Conservation (phyloP, 64 coral and sea anemone genomes). For the Actinia tenebrosa region DNA sequence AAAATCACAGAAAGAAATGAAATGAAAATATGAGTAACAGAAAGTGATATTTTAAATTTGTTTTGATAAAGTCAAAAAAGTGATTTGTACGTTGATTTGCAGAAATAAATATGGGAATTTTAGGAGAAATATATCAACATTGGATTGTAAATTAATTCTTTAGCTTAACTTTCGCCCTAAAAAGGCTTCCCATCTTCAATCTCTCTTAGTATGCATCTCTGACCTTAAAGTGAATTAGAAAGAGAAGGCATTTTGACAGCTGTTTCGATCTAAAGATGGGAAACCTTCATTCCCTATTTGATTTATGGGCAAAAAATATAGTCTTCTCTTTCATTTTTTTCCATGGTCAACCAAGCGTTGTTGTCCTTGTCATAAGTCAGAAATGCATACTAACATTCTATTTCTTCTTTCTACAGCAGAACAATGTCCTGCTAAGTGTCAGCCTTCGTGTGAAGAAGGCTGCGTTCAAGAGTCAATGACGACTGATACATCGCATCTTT, state of each 20-base stretch:
- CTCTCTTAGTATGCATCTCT: conserved; percentile 68
- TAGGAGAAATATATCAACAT: neutral
- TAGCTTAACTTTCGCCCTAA: neutral
- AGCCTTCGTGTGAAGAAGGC: conserved; percentile 14
- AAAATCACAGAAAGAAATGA: neutral
- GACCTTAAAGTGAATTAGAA: conserved; percentile 40
- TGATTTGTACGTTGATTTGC: neutral
- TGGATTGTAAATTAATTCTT: neutral
- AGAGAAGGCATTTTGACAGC: conserved; percentile 29
- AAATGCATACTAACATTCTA: conserved; percentile 61
- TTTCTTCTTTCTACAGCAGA: conserved; percentile 32
- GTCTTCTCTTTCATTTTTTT: conserved; percentile 12
- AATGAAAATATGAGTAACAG: neutral
- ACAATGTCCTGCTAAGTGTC: conserved; percentile 20
- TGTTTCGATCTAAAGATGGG: conserved; percentile 19
- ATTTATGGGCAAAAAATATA: neutral
- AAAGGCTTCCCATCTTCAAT: conserved; percentile 76
- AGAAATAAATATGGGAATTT: neutral
- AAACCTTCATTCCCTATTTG: conserved; percentile 21
- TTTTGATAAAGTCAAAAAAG: neutral
- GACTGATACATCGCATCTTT: conserved; percentile 14
- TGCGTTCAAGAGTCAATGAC: conserved; percentile 9
- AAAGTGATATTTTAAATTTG: conserved; percentile 6
- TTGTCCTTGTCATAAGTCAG: conserved; percentile 28
- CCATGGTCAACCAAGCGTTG: neutral